phyloP scores from a whole-genome alignment of 2,888 invertebrate species.

The Stenodera caucasica region DNA sequence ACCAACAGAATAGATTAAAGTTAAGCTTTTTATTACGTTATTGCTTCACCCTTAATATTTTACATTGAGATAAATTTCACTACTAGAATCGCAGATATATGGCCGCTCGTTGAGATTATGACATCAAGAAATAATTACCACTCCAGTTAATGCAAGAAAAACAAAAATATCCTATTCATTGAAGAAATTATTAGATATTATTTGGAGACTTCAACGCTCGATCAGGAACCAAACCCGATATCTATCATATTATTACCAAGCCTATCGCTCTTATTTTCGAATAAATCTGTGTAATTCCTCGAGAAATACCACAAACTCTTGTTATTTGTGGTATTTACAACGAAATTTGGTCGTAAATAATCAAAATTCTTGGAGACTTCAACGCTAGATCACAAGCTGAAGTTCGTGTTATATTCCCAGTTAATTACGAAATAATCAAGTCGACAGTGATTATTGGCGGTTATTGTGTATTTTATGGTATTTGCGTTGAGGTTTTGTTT shows the following conservation, averaged over 20 bases:
- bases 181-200: too few species aligned
- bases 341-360: background rate
- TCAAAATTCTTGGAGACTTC: conserved; percentile 24
- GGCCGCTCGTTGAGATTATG: background rate
- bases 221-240: too few species aligned
- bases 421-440: background rate
- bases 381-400: conserved; percentile 27
- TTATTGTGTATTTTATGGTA: too few species aligned
- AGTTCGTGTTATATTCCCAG: conserved; percentile 13
- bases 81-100: conserved; percentile 1
- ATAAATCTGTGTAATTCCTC: too few species aligned
- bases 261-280: background rate
- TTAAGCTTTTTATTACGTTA: background rate
- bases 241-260: background rate
- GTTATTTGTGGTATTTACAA: background rate
- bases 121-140: background rate
- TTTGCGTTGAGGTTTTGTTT: too few species aligned
- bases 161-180: too few species aligned
- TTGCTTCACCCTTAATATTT: conserved; percentile 6
- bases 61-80: conserved; percentile 10
- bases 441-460: too few species aligned
- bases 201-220: background rate
- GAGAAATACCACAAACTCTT: too few species aligned
- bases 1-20: background rate
- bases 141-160: background rate